Percentiles rank a stretch among this genome's conserved stretches.
phyloP scores from a whole-genome alignment of 2,888 invertebrate genomes.

The Melanchra persicariae region DNA sequence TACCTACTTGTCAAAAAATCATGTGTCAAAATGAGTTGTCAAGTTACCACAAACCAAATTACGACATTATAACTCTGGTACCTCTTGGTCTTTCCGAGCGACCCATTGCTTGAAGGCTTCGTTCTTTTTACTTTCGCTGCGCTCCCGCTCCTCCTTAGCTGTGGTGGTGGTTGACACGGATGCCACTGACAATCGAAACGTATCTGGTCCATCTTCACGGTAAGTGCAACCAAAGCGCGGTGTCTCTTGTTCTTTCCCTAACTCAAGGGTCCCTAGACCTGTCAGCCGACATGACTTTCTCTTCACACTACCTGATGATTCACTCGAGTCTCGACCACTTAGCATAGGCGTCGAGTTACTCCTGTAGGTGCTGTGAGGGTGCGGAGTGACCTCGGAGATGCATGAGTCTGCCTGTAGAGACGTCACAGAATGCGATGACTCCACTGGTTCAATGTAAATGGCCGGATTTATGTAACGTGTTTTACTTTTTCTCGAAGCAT shows the following conservation, averaged over 20 bases:
- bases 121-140: constrained; percentile 82
- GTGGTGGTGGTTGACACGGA: constrained; percentile 86
- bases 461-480: constrained; percentile 91
- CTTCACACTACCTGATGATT: constrained; percentile 81
- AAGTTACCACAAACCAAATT: neutral
- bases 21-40: neutral
- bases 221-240: constrained; percentile 81
- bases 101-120: constrained; percentile 86
- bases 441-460: constrained; percentile 90
- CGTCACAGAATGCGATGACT: constrained; percentile 83
- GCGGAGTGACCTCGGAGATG: constrained; percentile 84
- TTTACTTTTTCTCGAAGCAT: constrained; percentile 82
- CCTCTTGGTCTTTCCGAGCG: constrained; percentile 86
- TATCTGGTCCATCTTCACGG: constrained; percentile 84
- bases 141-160: constrained; percentile 86
- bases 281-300: constrained; percentile 83
- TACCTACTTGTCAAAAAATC: neutral
- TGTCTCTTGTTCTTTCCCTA: constrained; percentile 75
- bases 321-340: constrained; percentile 81
- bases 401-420: constrained; percentile 82
- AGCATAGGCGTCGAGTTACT: constrained; percentile 87
- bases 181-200: constrained; percentile 85
- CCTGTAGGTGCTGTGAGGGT: constrained; percentile 85
- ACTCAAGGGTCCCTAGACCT: constrained; percentile 58
- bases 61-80: constrained; percentile 50